Percentiles rank a stretch among this genome's conserved stretches.
Conservation (phyloP, 2,888 invertebrate genomes). For the Thecophora atra region DNA sequence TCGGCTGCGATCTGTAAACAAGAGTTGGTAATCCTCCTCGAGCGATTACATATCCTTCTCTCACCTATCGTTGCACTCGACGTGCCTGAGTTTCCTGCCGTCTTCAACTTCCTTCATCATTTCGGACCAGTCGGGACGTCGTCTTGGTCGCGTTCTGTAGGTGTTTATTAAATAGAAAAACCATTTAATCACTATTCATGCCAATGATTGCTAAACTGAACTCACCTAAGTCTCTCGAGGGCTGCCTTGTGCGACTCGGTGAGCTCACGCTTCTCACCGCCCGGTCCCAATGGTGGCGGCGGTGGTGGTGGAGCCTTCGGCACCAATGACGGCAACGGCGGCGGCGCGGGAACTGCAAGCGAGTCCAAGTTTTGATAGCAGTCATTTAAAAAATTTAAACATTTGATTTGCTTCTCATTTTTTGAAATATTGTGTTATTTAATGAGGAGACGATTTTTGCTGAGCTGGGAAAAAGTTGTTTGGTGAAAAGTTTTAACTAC, state of each 20-base stretch:
- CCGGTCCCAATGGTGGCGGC: slow-evolving; percentile 74
- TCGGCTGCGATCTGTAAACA: slow-evolving; percentile 69
- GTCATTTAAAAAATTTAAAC: slow-evolving; percentile 7
- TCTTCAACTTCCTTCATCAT: slow-evolving; percentile 93
- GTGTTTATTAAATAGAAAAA: background rate
- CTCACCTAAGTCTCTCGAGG: slow-evolving; percentile 76
- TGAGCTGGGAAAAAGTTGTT: slow-evolving; percentile 19
- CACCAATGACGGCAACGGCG: slow-evolving; percentile 63
- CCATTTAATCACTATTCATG: slow-evolving; percentile 33
- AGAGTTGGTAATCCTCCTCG: background rate
- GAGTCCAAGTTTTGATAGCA: background rate
- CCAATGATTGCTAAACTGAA: slow-evolving; percentile 24
- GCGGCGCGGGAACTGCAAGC: slow-evolving; percentile 63
- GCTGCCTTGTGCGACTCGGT: slow-evolving; percentile 72
- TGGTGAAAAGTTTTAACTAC: slow-evolving; percentile 19
- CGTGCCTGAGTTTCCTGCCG: slow-evolving; percentile 81
- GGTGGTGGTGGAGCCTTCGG: slow-evolving; percentile 75
- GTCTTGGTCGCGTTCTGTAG: slow-evolving; percentile 75
- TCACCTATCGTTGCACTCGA: slow-evolving; percentile 84
- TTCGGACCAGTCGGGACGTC: slow-evolving; percentile 86
- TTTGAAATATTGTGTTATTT: slow-evolving; percentile 37
- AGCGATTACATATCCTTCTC: slow-evolving; percentile 16
- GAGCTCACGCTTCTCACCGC: slow-evolving; percentile 71
- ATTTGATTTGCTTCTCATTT: slow-evolving; percentile 25
- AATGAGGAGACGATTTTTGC: slow-evolving; percentile 40